Base-by-base conservation (phyloP, 2,113 vertebrate species). In the Sphaerodactylus townsendi region DNA sequence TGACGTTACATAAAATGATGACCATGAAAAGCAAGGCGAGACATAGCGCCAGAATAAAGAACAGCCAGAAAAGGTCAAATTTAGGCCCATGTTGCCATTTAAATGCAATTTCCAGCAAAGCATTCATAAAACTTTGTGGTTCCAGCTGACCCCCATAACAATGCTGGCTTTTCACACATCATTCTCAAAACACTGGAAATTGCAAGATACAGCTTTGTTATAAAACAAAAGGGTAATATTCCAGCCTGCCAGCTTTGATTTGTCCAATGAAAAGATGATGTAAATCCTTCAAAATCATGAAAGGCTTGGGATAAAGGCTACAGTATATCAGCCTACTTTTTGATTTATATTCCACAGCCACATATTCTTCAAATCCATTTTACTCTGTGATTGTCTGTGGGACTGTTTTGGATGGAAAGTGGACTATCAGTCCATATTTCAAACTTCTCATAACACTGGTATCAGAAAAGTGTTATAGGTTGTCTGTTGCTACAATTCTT, bases 301-400 rank as follows among this genome's bases (percentile, higher is more conserved):
- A 81, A 85, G 88, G 33, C 0, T 0, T 15, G 23, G 25, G 44
- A 35, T 75, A 84, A 30, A 87, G 84, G 75, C 7, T 1, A 71
- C 23, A 59, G 8, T 3, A 1, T 68, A 39, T 10, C 14, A 81
- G 28, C 5, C 1, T 62, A 19, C 81, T 50, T 10, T 2, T 76
- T 81, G 14, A 84, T 82, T 85, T 85, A 89, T 80, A 39, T 56
- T 77, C 81, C n/a, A 19, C 53, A 15, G 76, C 41, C 56, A 78
- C 39, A 48, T 3, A 14, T 25, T 86, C 87, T 85, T 65, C 39
- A 87, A 64, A 1, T 0, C 1, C 3, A 28, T 15, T 50, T 4
- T 50, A 73, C 65, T 79, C 68, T 19, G 15, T 69, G 68, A 35
- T 35, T 9, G 35, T 69, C 68, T 21, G 65, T 68, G 39, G 69